Percentiles rank a stretch among this genome's conserved stretches.
These are phyloP conservation scores for Donacobius atricapilla DNA, from an alignment of 2,113 vertebrate species.

Conservation along the genomic window DNA sequence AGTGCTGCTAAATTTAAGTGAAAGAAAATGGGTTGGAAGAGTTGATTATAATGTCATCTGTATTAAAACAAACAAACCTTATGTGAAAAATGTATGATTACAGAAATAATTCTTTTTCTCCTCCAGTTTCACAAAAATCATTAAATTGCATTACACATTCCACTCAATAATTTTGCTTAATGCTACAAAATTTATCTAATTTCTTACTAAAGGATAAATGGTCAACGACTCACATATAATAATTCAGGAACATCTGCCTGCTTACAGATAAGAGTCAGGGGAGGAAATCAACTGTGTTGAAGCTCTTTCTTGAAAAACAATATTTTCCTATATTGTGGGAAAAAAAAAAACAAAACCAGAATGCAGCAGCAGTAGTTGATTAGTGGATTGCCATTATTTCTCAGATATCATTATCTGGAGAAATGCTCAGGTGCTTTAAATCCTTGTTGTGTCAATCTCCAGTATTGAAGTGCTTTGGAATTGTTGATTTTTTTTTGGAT, in stretches of 20 bases:
- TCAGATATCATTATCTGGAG: slow-evolving; percentile 13
- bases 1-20: background rate
- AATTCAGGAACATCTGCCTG: slow-evolving; percentile 65
- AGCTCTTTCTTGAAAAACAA: slow-evolving; percentile 10
- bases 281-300: background rate
- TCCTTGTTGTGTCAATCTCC: background rate
- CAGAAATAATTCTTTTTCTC: background rate
- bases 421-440: slow-evolving; percentile 17
- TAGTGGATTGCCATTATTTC: slow-evolving; percentile 43
- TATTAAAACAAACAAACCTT: slow-evolving; percentile 7
- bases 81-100: background rate
- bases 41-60: background rate
- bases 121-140: background rate
- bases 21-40: background rate
- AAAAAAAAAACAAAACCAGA: too few species aligned
- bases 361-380: background rate
- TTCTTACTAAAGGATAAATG: slow-evolving; percentile 47
- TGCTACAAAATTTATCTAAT: slow-evolving; percentile 40
- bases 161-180: slow-evolving; percentile 41
- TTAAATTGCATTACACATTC: background rate
- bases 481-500: background rate
- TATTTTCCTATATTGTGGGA: background rate
- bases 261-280: slow-evolving; percentile 64
- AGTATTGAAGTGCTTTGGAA: slow-evolving; percentile 1
- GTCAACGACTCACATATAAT: slow-evolving; percentile 34